Conservation (phyloP, 2,113 vertebrate genomes). For the Laticauda colubrina region DNA sequence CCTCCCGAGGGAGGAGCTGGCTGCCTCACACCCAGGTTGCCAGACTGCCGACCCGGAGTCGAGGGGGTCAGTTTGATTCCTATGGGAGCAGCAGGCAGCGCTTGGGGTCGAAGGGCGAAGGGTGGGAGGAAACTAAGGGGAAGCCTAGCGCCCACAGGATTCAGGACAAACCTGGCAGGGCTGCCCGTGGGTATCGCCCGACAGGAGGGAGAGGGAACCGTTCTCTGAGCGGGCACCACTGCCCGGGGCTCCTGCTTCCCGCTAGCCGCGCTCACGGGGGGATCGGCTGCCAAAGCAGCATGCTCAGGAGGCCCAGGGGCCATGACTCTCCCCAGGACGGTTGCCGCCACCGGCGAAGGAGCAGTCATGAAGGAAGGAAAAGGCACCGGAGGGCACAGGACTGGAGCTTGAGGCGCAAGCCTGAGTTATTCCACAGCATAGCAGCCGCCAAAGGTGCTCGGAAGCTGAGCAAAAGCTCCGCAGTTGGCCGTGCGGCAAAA, state of each 20-base stretch:
- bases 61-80: slow-evolving; percentile 47
- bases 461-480: not conserved
- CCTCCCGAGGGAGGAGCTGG: slow-evolving; percentile 60
- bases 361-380: slow-evolving; percentile 38
- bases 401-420: not conserved
- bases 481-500: not conserved
- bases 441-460: slow-evolving; percentile 12
- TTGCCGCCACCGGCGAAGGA: not conserved
- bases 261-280: not conserved
- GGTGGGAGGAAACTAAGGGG: slow-evolving; percentile 33
- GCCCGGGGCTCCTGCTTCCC: not conserved
- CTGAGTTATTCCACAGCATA: slow-evolving; percentile 30
- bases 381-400: not conserved
- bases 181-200: slow-evolving; percentile 16
- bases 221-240: not conserved
- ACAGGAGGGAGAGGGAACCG: not conserved
- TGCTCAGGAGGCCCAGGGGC: slow-evolving; percentile 34
- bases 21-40: slow-evolving; percentile 58
- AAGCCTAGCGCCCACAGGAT: slow-evolving; percentile 32
- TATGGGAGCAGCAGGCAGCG: not conserved
- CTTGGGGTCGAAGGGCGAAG: slow-evolving; percentile 25
- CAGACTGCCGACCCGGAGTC: slow-evolving; percentile 46
- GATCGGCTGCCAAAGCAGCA: not conserved
- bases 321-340: slow-evolving; percentile 14
- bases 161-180: slow-evolving; percentile 8